A percentile compares a stretch with the other conserved stretches of the same genome.
phyloP scores from a whole-genome alignment of 2,888 invertebrate genomes.

The Gortyna flavago region DNA sequence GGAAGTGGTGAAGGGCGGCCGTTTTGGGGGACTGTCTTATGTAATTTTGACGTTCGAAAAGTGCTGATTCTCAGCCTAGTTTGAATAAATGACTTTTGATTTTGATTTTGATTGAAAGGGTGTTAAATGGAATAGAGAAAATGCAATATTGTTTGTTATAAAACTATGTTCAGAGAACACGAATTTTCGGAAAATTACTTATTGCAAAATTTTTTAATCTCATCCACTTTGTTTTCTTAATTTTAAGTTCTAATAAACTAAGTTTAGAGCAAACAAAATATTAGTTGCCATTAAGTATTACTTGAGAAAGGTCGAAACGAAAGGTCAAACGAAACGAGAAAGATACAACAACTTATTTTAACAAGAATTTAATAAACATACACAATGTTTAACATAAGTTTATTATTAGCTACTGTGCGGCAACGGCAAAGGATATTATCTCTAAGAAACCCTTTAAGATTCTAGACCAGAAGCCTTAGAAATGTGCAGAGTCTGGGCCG shows the following conservation, averaged over 20 bases:
- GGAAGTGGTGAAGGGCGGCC: too few species aligned
- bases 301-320: not conserved
- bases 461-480: conserved; percentile 31
- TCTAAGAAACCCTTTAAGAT: conserved; percentile 36
- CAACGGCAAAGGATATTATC: not conserved
- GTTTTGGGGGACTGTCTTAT: too few species aligned
- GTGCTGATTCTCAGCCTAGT: too few species aligned
- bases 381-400: not conserved
- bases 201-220: not conserved
- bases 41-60: too few species aligned
- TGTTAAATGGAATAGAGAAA: not conserved
- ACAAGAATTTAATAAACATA: conserved; percentile 10
- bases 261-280: not conserved
- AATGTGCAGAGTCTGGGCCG: not conserved
- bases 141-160: not conserved
- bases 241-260: not conserved
- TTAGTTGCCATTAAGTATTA: not conserved
- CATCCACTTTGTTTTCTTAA: too few species aligned
- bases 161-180: not conserved
- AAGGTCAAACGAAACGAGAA: not conserved
- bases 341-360: not conserved
- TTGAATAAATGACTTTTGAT: too few species aligned
- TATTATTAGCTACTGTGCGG: not conserved
- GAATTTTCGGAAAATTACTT: not conserved
- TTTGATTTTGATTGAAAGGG: too few species aligned